Evolutionary conservation across 2,888 invertebrate genomes (phyloP), one percentile per base, ranked within the genome.

Genomic region (Coenonympha glycerion): DNA sequence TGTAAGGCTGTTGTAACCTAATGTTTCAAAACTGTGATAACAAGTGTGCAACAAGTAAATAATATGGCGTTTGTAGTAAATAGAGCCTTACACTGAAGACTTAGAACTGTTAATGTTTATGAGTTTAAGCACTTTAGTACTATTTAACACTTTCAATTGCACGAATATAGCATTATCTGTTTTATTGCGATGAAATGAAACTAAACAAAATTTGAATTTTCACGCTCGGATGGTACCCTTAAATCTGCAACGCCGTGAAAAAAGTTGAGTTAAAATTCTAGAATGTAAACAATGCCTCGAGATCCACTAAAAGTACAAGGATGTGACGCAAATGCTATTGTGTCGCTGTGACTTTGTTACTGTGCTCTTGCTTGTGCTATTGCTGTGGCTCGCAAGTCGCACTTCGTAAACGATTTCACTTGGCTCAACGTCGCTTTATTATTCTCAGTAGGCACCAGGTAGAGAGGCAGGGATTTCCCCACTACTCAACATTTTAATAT

Each of bases 381-480:
- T n/a, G n/a, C n/a, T n/a, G n/a, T n/a, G n/a, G 18, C 37, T 66
- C 61, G 60, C 68, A 62, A 68, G 63, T 69, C 21, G 21, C 19
- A n/a, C n/a, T n/a, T n/a, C n/a, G n/a, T 16, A 1, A 69, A 68
- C 73, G 76, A 79, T 79, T 81, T 80, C 75, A 74, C 76, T 79
- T 55, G 49, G 63, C 66, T 65, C 19, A n/a, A n/a, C 61, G 58
- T 55, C 58, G 63, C 65, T 47, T 67, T 66, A 64, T 66, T 69
- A 70, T 66, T 67, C 52, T 39, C 19, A 33, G 42, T 44, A 26
- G 22, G 16, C 45, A 24, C 33, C 37, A 42, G 52, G 16, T 59
- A n/a, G n/a, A n/a, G n/a, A n/a, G n/a, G 44, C 34, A 50, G 55
- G 55, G 53, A 55, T 60, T 63, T 62, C 58, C 62, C 39, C 39